phyloP scores from a whole-genome alignment of 2,797 vertebrate species.

The Aeoliscus strigatus region DNA sequence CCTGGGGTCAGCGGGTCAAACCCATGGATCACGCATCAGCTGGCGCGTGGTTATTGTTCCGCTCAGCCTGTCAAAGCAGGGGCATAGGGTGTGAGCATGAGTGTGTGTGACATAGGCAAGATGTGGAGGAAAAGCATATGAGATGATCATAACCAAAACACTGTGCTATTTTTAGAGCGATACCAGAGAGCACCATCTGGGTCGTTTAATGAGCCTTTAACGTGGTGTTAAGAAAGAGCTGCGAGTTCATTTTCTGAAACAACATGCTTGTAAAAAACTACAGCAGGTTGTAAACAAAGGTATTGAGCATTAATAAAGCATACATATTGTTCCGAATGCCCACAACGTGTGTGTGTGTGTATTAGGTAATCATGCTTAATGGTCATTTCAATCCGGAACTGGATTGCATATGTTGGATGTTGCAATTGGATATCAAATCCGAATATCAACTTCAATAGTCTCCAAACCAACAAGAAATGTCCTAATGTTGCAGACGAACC shows the following conservation, averaged over 20 bases:
- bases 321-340: slow-evolving; percentile 7
- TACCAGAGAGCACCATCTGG: slow-evolving; percentile 74
- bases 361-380: not conserved
- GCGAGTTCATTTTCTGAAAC: slow-evolving; percentile 64
- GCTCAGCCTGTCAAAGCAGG: slow-evolving; percentile 54
- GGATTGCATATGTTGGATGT: too few species aligned
- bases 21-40: slow-evolving; percentile 72
- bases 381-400: too few species aligned
- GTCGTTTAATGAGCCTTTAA: slow-evolving; percentile 66
- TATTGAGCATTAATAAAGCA: slow-evolving; percentile 18
- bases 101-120: slow-evolving; percentile 44
- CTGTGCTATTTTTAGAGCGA: slow-evolving; percentile 68
- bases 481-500: too few species aligned
- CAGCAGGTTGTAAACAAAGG: slow-evolving; percentile 52
- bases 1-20: slow-evolving; percentile 70
- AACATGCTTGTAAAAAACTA: slow-evolving; percentile 58
- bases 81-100: slow-evolving; percentile 38
- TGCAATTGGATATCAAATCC: too few species aligned
- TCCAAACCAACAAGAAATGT: slow-evolving; percentile 17
- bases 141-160: slow-evolving; percentile 65
- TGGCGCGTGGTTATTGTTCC: slow-evolving; percentile 70
- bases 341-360: slow-evolving; percentile 2
- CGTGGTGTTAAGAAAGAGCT: slow-evolving; percentile 56
- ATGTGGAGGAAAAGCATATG: slow-evolving; percentile 49
- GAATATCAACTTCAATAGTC: too few species aligned